A percentile compares a stretch with the other conserved stretches of the same genome.
Evolutionary conservation across 2,797 vertebrate species (phyloP).

Genomic region (Dromococcyx pavoninus): DNA sequence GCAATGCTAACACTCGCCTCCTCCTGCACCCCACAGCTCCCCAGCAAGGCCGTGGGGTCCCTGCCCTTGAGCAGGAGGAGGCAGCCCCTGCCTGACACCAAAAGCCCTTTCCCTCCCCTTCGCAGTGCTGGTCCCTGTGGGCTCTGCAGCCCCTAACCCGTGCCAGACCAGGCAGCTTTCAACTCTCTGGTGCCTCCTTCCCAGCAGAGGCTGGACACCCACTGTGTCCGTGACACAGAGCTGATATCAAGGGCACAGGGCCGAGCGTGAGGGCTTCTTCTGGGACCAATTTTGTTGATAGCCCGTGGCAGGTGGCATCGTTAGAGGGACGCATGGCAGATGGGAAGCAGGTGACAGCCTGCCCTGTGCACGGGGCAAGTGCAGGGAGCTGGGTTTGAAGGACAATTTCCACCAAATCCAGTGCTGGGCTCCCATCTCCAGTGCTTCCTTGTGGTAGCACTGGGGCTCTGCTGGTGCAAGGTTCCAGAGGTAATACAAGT

Average conservation of each 20-base stretch:
- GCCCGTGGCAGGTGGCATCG: background rate
- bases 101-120: background rate
- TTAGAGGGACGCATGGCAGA: background rate
- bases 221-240: fast-evolving
- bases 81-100: background rate
- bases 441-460: fast-evolving
- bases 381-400: background rate
- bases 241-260: background rate
- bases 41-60: fast-evolving
- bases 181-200: background rate
- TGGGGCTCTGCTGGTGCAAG: too few species aligned
- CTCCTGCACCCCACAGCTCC: background rate
- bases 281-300: background rate
- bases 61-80: background rate
- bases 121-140: fast-evolving
- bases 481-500: background rate
- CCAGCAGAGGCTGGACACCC: fast-evolving
- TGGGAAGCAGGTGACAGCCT: background rate
- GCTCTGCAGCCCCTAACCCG: background rate
- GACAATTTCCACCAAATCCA: background rate
- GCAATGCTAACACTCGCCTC: fast-evolving
- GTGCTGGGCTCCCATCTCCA: background rate
- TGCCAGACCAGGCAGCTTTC: fast-evolving
- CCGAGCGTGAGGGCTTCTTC: background rate
- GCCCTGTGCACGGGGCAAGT: background rate